Evolutionary conservation across 2,113 vertebrate genomes (phyloP).

Genomic region (Bettongia penicillata): DNA sequence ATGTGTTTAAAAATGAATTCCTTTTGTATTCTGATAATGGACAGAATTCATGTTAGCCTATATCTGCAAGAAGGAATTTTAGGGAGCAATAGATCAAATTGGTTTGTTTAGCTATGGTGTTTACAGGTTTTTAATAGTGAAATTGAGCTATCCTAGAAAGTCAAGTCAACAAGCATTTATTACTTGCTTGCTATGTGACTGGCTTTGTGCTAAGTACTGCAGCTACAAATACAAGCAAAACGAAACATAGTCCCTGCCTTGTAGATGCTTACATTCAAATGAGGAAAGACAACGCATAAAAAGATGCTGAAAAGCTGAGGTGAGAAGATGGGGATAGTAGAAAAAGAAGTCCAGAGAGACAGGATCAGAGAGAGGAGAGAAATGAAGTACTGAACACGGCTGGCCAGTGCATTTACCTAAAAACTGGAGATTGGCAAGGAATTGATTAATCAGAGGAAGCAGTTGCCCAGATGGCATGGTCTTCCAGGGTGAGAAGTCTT

Average conservation of each 20-base stretch:
- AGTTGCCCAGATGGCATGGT: neutral
- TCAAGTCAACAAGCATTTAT: neutral
- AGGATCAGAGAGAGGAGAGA: neutral
- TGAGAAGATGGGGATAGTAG: neutral
- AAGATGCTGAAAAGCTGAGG: neutral
- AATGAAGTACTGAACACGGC: neutral
- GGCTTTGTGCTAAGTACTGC: neutral
- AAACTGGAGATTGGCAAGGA: neutral
- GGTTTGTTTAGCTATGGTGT: slow-evolving; percentile 3
- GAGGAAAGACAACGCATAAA: neutral
- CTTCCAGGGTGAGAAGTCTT: neutral
- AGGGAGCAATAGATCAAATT: neutral
- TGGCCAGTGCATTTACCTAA: neutral
- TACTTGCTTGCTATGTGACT: neutral
- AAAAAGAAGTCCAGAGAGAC: neutral
- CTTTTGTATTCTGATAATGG: neutral
- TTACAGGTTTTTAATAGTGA: neutral
- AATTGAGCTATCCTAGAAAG: neutral
- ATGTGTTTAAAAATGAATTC: neutral
- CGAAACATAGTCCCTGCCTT: too few species aligned
- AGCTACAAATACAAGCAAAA: neutral
- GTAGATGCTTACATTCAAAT: neutral
- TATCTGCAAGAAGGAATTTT: neutral
- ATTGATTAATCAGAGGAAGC: neutral
- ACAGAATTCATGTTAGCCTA: neutral